These are phyloP conservation scores for Tineola bisselliella DNA, from an alignment of 2,888 invertebrate species.

Conservation along the genomic window DNA sequence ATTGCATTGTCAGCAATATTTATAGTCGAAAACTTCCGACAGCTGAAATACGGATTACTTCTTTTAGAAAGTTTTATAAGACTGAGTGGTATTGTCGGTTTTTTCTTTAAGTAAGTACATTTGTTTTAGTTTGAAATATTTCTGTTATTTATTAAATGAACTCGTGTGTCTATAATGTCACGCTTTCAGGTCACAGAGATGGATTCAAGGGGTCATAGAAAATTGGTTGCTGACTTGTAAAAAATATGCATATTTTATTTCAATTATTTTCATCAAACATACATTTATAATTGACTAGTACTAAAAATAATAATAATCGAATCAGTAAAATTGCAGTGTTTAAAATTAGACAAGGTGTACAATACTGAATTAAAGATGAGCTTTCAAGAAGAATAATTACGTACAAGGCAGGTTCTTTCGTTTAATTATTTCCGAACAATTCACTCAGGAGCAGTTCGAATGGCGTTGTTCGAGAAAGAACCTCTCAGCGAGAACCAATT, in stretches of 20 bases:
- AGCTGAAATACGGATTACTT: conserved; percentile 15
- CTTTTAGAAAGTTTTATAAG: neutral
- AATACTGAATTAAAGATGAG: conserved; percentile 29
- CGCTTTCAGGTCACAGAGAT: too few species aligned
- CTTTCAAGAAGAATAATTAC: conserved; percentile 36
- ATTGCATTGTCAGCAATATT: conserved; percentile 14
- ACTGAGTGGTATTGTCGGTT: neutral
- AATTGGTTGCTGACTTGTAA: too few species aligned
- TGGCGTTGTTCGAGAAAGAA: conserved; percentile 25
- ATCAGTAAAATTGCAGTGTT: neutral
- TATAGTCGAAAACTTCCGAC: conserved; percentile 22
- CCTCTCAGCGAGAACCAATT: conserved; percentile 43
- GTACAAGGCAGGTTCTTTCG: conserved; percentile 28
- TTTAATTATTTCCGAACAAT: conserved; percentile 41
- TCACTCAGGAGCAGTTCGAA: conserved; percentile 27
- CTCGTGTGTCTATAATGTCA: too few species aligned
- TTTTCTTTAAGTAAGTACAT: neutral
- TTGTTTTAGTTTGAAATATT: too few species aligned
- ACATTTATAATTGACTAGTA: too few species aligned
- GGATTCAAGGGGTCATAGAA: too few species aligned
- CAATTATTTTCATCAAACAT: too few species aligned
- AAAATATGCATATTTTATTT: too few species aligned
- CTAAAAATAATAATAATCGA: neutral
- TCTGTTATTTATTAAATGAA: too few species aligned
- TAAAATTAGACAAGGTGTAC: neutral